phyloP scores from a whole-genome alignment of 2,888 invertebrate genomes.

The Gortyna flavago region DNA sequence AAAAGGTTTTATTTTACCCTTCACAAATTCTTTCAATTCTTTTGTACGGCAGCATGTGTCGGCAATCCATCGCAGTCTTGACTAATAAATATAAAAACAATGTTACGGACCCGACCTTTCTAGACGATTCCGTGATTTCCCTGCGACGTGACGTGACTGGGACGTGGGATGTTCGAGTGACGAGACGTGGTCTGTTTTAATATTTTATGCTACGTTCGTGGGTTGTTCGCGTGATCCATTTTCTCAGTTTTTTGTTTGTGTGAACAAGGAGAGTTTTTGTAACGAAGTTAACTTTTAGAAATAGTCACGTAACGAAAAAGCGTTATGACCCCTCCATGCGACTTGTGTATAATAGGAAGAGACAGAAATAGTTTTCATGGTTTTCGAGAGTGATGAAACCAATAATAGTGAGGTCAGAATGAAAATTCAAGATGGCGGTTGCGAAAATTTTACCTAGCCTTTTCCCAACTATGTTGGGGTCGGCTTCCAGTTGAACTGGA shows the following conservation, averaged over 20 bases:
- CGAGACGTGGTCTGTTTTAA: constrained; percentile 37
- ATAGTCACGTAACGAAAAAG: too few species aligned
- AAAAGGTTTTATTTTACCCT: constrained; percentile 17
- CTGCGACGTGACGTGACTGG: constrained; percentile 41
- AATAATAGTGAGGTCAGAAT: too few species aligned
- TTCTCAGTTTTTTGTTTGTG: neutral
- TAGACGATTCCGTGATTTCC: constrained; percentile 49
- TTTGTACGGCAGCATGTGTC: constrained; percentile 31
- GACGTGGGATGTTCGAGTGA: constrained; percentile 34
- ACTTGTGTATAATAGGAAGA: too few species aligned
- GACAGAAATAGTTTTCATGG: too few species aligned
- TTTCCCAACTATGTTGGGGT: too few species aligned
- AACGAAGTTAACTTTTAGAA: too few species aligned
- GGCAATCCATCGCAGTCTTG: constrained; percentile 33
- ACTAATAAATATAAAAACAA: constrained; percentile 59
- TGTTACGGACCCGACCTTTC: constrained; percentile 38
- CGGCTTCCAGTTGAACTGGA: too few species aligned
- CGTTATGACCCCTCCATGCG: too few species aligned
- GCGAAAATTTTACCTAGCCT: too few species aligned
- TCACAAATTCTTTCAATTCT: constrained; percentile 32
- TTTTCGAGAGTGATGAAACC: too few species aligned
- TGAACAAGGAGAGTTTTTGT: too few species aligned
- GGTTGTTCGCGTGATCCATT: neutral
- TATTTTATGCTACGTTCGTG: constrained; percentile 24
- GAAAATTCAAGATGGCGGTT: too few species aligned